Evolutionary conservation across 1,140 invertebrate genomes (phyloP).

Genomic region (Sitophilus oryzae): DNA sequence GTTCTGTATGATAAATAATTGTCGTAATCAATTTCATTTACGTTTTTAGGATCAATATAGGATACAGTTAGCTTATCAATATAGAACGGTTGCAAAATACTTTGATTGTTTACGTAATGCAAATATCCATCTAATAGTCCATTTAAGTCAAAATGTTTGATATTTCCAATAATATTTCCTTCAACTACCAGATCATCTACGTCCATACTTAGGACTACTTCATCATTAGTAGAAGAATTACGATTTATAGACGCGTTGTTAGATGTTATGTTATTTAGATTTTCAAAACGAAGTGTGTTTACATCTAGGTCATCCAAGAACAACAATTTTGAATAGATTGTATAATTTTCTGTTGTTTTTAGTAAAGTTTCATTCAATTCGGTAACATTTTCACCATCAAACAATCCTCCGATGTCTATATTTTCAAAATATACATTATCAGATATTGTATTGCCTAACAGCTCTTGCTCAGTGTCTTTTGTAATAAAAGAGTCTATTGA

Average conservation of each 20-base stretch:
- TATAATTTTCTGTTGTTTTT: conserved; percentile 40
- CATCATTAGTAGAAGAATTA: conserved; percentile 18
- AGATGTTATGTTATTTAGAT: too few relatives aligned
- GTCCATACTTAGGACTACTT: conserved; percentile 16
- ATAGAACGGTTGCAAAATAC: conserved; percentile 22
- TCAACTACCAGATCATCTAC: conserved; percentile 30
- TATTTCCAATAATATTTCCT: conserved; percentile 29
- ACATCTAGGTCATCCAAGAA: conserved; percentile 35
- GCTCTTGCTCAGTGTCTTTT: conserved; percentile 42
- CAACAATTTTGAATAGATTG: conserved; percentile 31
- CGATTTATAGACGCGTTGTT: too few relatives aligned
- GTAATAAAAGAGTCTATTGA: conserved; percentile 43
- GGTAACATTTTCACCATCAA: conserved; percentile 42
- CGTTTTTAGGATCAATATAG: conserved; percentile 4
- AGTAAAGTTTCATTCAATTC: conserved; percentile 40
- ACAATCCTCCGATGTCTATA: conserved; percentile 36
- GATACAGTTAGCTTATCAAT: conserved; percentile 13
- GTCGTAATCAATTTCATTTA: conserved; percentile 15
- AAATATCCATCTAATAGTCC: conserved; percentile 30
- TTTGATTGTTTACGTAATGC: conserved; percentile 35
- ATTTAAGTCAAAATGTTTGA: conserved; percentile 32
- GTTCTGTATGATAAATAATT: conserved; percentile 17
- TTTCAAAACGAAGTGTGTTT: conserved; percentile 13
- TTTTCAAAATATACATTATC: conserved; percentile 45
- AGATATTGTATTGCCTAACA: conserved; percentile 38